These are phyloP conservation scores for Lasioglossum vierecki DNA, from an alignment of 2,888 invertebrate genomes.

Conservation along the genomic window DNA sequence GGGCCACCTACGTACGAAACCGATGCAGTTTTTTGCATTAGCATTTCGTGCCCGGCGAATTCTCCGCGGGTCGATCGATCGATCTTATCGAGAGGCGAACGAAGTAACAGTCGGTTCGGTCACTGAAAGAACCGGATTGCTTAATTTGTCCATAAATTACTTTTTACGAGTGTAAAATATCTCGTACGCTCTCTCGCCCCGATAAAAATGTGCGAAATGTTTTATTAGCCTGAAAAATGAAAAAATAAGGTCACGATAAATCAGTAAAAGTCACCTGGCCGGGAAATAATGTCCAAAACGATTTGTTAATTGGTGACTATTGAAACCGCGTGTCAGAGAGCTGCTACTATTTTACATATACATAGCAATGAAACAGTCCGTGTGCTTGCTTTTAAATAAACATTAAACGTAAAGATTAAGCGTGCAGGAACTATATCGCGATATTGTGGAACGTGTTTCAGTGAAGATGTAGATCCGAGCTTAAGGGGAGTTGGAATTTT, in stretches of 20 bases:
- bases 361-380: neutral
- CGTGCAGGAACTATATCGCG: neutral
- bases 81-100: constrained; percentile 48
- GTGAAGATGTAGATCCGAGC: neutral
- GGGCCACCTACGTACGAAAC: constrained; percentile 63
- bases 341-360: too few relatives aligned
- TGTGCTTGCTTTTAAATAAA: neutral
- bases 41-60: constrained; percentile 31
- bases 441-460: neutral
- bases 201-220: neutral
- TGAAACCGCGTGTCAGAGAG: neutral
- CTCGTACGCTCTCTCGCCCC: neutral
- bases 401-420: neutral
- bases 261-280: neutral
- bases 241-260: neutral
- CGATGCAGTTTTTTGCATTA: constrained; percentile 15
- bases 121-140: constrained; percentile 35
- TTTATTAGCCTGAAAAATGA: neutral
- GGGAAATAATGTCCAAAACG: neutral
- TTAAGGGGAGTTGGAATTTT: neutral
- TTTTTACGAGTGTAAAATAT: constrained; percentile 5
- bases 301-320: neutral
- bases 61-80: constrained; percentile 59
- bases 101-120: constrained; percentile 55
- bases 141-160: constrained; percentile 28